Conservation (phyloP, 2,797 vertebrate species). For the Carcharodon carcharias region DNA sequence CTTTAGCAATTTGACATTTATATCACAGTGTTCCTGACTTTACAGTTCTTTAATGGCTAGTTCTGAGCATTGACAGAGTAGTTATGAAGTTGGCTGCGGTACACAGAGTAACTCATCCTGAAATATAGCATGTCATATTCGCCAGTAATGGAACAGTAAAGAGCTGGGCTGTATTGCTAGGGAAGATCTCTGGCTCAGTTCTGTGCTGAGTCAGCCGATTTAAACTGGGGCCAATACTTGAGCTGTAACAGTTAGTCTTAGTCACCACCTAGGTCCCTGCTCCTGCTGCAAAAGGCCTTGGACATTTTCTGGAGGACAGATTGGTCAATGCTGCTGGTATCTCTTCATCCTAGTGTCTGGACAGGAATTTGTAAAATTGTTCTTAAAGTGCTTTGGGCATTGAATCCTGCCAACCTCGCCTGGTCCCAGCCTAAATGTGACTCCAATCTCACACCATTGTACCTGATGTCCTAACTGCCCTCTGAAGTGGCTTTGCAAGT, state of each 20-base stretch:
- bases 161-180: neutral
- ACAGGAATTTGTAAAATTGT: no score
- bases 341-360: neutral
- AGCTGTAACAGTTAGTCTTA: neutral
- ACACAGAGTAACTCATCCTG: neutral
- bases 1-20: conserved; percentile 28
- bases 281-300: neutral
- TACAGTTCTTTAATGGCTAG: neutral
- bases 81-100: conserved; percentile 1
- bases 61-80: neutral
- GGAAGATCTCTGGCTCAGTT: neutral
- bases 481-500: neutral
- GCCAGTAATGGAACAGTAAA: neutral
- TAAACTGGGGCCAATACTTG: neutral
- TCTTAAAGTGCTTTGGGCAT: neutral
- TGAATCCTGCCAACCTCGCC: neutral
- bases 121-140: neutral
- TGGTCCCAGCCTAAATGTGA: neutral
- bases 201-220: neutral
- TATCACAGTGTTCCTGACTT: conserved; percentile 5
- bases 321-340: neutral
- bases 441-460: neutral
- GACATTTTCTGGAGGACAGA: neutral
- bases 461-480: neutral
- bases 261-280: neutral